phyloP scores from a whole-genome alignment of 2,888 invertebrate genomes.

The Pocota personata region DNA sequence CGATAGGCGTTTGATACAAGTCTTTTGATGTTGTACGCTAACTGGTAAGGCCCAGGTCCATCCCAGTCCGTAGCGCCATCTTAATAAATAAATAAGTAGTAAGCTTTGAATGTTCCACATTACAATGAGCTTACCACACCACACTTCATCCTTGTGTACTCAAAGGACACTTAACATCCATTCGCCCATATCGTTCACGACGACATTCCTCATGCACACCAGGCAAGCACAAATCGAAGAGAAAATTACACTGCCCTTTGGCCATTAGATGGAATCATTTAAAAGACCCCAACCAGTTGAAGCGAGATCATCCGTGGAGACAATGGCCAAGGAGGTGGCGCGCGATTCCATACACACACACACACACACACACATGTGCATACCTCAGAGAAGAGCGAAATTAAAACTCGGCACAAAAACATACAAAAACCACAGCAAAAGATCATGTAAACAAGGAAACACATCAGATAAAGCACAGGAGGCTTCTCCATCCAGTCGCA shows the following conservation, averaged over 20 bases:
- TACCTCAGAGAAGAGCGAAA: not conserved
- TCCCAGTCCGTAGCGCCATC: too few relatives aligned
- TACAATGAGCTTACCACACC: too few relatives aligned
- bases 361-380: not conserved
- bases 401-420: slow-evolving; percentile 56
- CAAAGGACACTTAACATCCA: slow-evolving; percentile 22
- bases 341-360: slow-evolving; percentile 20
- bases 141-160: not conserved
- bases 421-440: slow-evolving; percentile 73
- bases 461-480: slow-evolving; percentile 75
- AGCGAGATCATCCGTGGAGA: slow-evolving; percentile 68
- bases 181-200: slow-evolving; percentile 29
- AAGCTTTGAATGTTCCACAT: too few relatives aligned
- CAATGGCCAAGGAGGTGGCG: slow-evolving; percentile 73
- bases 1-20: too few relatives aligned
- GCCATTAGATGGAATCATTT: slow-evolving; percentile 74
- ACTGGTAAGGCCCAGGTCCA: too few relatives aligned
- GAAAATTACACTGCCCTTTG: slow-evolving; percentile 69
- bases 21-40: too few relatives aligned
- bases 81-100: too few relatives aligned
- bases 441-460: slow-evolving; percentile 76
- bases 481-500: slow-evolving; percentile 37
- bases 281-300: slow-evolving; percentile 49
- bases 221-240: slow-evolving; percentile 47
- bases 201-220: slow-evolving; percentile 35